Evolutionary conservation across 2,888 invertebrate species (phyloP), one percentile per base, ranked within the genome.

Genomic region (Platycheirus albimanus): DNA sequence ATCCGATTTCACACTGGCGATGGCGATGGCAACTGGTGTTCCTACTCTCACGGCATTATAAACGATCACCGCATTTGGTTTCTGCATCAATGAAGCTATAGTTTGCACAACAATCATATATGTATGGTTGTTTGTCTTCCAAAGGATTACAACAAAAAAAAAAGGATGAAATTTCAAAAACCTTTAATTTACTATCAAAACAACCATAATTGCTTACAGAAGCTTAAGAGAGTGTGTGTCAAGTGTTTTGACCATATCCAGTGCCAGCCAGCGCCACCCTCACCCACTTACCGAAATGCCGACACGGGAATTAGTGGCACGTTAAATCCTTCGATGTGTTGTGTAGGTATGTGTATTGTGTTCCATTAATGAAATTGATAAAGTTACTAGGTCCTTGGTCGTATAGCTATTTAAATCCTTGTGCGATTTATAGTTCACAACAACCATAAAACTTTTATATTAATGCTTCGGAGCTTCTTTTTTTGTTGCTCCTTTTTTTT

Each of bases 361-460:
- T 81, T 81, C 83, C 78, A 83, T 83, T 83, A 83, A 74, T 83
- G 83, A 58, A 83, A 83, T 83, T 83, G 83, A 83, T 83, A 83
- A 83, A 83, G 83, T 83, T 83, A 83, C 83, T 78, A 24, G 52
- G 1, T 33, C 30, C 30, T 4, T 78, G 17, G 7, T 63, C 36
- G 17, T 43, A 45, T 78, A 51, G 83, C 83, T 83, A 74, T 78
- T 83, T 83, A 83, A 83, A 83, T 83, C 83, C 83, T 69, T 72
- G 77, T 64, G 72, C 83, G 78, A 78, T 83, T 83, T 83, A 83
- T 83, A 83, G 83, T 83, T 83, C 72, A 64, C 67, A 77, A 61
- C 49, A 67, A 41, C 41, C 72, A 74, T 78, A 83, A 83, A 83
- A 78, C 63, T 54, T 33, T 78, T 63, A 64, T 71, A 58, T 67